A percentile compares a stretch with the other conserved stretches of the same genome.
phyloP scores from a whole-genome alignment of 2,797 vertebrate genomes.

The Sebastes miniatus region DNA sequence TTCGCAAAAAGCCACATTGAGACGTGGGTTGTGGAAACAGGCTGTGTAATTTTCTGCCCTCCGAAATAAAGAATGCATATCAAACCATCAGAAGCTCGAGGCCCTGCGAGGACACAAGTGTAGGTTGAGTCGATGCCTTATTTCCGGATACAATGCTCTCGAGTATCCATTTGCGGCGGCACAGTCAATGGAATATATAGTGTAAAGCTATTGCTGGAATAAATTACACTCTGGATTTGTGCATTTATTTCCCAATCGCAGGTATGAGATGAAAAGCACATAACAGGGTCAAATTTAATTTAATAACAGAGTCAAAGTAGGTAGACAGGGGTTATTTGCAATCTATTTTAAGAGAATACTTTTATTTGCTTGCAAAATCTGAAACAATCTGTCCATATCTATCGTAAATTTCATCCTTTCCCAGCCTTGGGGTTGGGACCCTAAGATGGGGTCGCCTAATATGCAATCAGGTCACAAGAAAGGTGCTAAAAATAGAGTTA shows the following conservation, averaged over 20 bases:
- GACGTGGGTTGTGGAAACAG: slow-evolving; percentile 57
- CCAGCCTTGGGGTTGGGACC: background rate
- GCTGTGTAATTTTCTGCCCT: slow-evolving; percentile 45
- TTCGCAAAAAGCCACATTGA: slow-evolving; percentile 49
- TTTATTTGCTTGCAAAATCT: background rate
- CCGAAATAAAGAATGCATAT: slow-evolving; percentile 48
- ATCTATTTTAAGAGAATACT: background rate
- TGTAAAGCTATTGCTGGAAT: background rate
- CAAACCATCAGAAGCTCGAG: background rate
- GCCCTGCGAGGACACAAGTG: background rate
- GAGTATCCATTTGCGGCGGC: background rate
- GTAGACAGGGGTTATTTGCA: background rate
- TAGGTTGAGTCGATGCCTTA: slow-evolving; percentile 6
- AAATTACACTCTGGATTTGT: background rate
- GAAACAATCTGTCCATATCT: background rate
- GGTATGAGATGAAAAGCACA: background rate
- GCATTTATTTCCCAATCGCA: background rate
- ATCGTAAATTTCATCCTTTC: background rate
- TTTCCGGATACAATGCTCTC: slow-evolving; percentile 3
- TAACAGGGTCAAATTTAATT: background rate
- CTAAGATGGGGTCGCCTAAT: background rate
- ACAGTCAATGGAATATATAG: background rate
- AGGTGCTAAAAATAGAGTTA: background rate
- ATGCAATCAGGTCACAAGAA: background rate
- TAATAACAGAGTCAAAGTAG: background rate